Conservation (phyloP, 2,888 invertebrate species). For the Archips crataeganus region DNA sequence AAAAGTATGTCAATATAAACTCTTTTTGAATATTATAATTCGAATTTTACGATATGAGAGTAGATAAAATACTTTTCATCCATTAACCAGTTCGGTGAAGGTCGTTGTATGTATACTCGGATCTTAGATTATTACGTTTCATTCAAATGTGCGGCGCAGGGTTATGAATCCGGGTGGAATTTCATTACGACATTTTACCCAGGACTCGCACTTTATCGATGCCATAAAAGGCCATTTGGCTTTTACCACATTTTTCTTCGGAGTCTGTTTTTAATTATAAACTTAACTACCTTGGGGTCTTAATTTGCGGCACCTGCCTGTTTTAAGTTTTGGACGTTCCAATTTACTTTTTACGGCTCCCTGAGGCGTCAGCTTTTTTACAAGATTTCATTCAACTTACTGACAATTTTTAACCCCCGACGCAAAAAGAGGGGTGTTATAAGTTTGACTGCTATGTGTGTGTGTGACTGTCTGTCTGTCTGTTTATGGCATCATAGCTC, state of each 20-base stretch:
- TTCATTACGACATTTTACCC: conserved; percentile 68
- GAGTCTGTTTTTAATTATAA: conserved; percentile 20
- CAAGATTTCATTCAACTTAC: too few relatives aligned
- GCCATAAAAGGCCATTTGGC: conserved; percentile 50
- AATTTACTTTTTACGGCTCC: conserved; percentile 17
- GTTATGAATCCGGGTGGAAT: conserved; percentile 71
- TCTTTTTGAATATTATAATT: too few relatives aligned
- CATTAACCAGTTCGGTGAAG: too few relatives aligned
- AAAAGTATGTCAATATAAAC: too few relatives aligned
- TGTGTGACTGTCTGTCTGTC: too few relatives aligned
- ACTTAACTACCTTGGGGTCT: conserved; percentile 13
- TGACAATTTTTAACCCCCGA: too few relatives aligned
- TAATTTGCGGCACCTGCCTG: conserved; percentile 22
- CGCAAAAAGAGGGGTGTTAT: too few relatives aligned
- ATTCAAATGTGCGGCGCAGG: conserved; percentile 42
- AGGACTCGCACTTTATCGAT: conserved; percentile 52
- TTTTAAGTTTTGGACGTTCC: not conserved
- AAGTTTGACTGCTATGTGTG: too few relatives aligned
- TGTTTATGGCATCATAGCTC: too few relatives aligned
- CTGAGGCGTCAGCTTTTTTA: not conserved
- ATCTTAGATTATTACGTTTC: conserved; percentile 15
- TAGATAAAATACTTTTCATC: too few relatives aligned
- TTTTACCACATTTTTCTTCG: conserved; percentile 27
- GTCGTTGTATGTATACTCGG: too few relatives aligned
- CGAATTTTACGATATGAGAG: too few relatives aligned